phyloP scores from a whole-genome alignment of 1,140 invertebrate species.

The Drepana arcuata region DNA sequence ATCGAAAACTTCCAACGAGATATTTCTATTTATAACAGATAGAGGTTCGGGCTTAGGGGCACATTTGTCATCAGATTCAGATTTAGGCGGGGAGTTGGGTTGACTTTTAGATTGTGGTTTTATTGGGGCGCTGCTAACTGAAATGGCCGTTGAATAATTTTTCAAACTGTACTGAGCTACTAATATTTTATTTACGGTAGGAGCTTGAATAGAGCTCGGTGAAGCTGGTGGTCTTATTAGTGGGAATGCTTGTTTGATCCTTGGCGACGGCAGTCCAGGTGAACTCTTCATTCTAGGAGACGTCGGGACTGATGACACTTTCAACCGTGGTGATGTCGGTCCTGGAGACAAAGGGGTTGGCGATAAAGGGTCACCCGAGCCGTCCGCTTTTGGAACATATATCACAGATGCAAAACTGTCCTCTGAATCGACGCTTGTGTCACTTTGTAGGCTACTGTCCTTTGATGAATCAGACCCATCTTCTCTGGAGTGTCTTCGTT shows the following conservation, averaged over 20 bases:
- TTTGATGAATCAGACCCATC: constrained; percentile 93
- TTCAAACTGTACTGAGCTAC: constrained; percentile 62
- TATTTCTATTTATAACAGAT: constrained; percentile 30
- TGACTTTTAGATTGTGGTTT: constrained; percentile 65
- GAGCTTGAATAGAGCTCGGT: constrained; percentile 65
- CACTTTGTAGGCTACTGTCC: constrained; percentile 92
- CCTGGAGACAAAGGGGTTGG: constrained; percentile 73
- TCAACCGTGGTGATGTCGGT: constrained; percentile 74
- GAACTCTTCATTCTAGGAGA: constrained; percentile 77
- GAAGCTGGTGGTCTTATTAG: constrained; percentile 73
- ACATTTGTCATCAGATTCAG: constrained; percentile 48
- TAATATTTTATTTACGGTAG: constrained; percentile 63
- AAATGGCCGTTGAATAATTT: constrained; percentile 47
- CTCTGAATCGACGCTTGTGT: constrained; percentile 93
- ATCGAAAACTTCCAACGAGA: constrained; percentile 47
- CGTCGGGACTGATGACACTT: constrained; percentile 79
- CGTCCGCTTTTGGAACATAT: constrained; percentile 80
- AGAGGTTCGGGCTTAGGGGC: constrained; percentile 28
- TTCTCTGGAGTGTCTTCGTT: constrained; percentile 72
- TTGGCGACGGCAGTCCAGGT: constrained; percentile 74
- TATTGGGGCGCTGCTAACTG: constrained; percentile 20
- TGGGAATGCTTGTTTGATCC: constrained; percentile 75
- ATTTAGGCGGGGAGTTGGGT: constrained; percentile 64
- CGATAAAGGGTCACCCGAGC: constrained; percentile 71
- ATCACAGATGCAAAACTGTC: constrained; percentile 94